Conservation (phyloP, 2,888 invertebrate genomes). For the Ectemnius lituratus region DNA sequence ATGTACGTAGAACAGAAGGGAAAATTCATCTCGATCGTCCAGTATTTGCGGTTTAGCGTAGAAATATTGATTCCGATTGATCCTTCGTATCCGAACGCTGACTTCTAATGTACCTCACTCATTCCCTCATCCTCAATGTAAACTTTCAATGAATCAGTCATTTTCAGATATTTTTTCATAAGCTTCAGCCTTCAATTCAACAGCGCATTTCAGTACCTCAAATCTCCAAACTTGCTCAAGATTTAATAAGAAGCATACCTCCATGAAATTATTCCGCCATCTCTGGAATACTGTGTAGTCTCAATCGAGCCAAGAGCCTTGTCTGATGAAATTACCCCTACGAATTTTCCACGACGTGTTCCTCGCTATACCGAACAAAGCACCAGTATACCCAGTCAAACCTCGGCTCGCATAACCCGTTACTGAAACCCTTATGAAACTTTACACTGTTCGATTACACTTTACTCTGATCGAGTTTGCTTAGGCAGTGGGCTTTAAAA, state of each 20-base stretch:
- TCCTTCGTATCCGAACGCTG: conserved; percentile 10
- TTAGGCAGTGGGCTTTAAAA: background rate
- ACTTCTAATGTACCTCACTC: conserved; percentile 14
- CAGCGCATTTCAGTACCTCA: no score
- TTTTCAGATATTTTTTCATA: no score
- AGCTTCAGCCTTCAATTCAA: no score
- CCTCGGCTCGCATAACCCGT: background rate
- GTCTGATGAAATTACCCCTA: background rate
- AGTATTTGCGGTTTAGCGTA: conserved; percentile 45
- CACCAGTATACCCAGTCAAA: background rate
- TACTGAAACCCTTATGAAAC: conserved; percentile 3
- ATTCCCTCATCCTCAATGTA: background rate
- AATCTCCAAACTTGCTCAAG: background rate
- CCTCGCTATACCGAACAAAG: conserved; percentile 4
- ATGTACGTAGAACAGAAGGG: conserved; percentile 18
- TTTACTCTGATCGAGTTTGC: background rate
- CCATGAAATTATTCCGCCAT: background rate
- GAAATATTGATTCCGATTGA: background rate
- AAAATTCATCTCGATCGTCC: conserved; percentile 33
- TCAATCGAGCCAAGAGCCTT: background rate
- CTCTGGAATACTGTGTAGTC: background rate
- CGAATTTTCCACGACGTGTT: conserved; percentile 6
- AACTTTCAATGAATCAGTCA: conserved; percentile 4
- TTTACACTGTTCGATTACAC: background rate
- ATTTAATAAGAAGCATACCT: conserved; percentile 1